These are phyloP conservation scores for Tympanoctomys barrerae DNA, from an alignment of 2,797 vertebrate genomes.

Conservation along the genomic window DNA sequence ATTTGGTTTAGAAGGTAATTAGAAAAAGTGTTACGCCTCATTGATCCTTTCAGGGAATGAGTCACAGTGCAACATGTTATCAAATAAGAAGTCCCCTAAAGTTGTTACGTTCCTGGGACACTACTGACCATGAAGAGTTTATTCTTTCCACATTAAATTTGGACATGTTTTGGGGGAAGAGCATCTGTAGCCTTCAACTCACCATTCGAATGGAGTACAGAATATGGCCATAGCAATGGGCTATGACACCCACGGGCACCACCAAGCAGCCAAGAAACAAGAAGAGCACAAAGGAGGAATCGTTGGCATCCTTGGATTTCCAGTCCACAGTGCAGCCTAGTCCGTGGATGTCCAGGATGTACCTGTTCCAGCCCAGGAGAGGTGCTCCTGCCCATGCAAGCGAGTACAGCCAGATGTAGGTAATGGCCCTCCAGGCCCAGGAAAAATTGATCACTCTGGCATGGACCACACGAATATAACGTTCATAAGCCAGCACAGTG, in stretches of 20 bases:
- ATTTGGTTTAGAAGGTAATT: background rate
- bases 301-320: slow-evolving; percentile 93
- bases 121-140: background rate
- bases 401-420: slow-evolving; percentile 96
- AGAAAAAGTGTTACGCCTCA: background rate
- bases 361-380: slow-evolving; percentile 97
- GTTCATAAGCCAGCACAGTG: slow-evolving; percentile 94
- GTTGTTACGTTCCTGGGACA: background rate
- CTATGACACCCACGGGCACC: slow-evolving; percentile 94
- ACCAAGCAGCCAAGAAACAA: slow-evolving; percentile 95
- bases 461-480: slow-evolving; percentile 95
- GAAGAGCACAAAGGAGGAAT: slow-evolving; percentile 95
- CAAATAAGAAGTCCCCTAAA: background rate
- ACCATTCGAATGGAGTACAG: slow-evolving; percentile 95
- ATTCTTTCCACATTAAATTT: background rate
- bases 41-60: background rate
- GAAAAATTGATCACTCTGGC: slow-evolving; percentile 95
- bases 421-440: slow-evolving; percentile 95
- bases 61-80: background rate
- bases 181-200: slow-evolving; percentile 81
- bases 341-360: slow-evolving; percentile 94
- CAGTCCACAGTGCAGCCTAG: slow-evolving; percentile 96
- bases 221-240: slow-evolving; percentile 97
- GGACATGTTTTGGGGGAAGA: background rate
- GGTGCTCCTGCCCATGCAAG: slow-evolving; percentile 95